Evolutionary conservation across 2,888 invertebrate species (phyloP).

Genomic region (Noctua fimbriata): DNA sequence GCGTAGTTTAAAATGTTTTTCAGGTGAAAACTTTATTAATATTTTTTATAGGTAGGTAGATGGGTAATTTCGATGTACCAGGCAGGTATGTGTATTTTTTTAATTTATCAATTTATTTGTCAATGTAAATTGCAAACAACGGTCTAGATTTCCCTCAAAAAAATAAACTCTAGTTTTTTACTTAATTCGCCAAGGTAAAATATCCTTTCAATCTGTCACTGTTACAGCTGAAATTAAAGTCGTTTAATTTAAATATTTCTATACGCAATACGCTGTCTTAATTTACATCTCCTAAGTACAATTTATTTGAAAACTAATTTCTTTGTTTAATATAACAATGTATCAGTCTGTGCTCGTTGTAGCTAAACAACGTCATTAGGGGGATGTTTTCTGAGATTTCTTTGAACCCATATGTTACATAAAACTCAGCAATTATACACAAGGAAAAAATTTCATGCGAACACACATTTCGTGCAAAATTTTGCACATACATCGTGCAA

Average conservation of each 20-base stretch:
- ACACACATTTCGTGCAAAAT: neutral
- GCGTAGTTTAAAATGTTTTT: neutral
- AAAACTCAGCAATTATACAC: slow-evolving; percentile 20
- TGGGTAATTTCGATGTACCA: neutral
- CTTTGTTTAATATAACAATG: slow-evolving; percentile 49
- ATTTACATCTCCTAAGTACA: slow-evolving; percentile 42
- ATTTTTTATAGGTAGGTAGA: neutral
- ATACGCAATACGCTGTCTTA: slow-evolving; percentile 22
- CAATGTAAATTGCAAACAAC: neutral
- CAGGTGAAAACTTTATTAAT: neutral
- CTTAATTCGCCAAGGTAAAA: neutral
- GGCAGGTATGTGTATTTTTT: neutral
- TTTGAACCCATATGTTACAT: slow-evolving; percentile 19
- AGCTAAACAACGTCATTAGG: slow-evolving; percentile 23
- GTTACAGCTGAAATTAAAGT: slow-evolving; percentile 38
- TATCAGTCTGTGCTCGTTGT: slow-evolving; percentile 46
- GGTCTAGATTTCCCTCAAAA: neutral
- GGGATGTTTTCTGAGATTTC: slow-evolving; percentile 31
- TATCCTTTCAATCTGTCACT: slow-evolving; percentile 17
- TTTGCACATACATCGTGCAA: neutral
- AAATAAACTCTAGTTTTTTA: neutral
- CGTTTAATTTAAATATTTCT: slow-evolving; percentile 53
- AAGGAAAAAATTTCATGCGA: neutral
- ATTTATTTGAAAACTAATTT: slow-evolving; percentile 57
- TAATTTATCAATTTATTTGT: neutral